Evolutionary conservation across 2,113 vertebrate genomes (phyloP), one percentile per base, ranked within the genome.

Genomic region (Corythornis vintsioides): DNA sequence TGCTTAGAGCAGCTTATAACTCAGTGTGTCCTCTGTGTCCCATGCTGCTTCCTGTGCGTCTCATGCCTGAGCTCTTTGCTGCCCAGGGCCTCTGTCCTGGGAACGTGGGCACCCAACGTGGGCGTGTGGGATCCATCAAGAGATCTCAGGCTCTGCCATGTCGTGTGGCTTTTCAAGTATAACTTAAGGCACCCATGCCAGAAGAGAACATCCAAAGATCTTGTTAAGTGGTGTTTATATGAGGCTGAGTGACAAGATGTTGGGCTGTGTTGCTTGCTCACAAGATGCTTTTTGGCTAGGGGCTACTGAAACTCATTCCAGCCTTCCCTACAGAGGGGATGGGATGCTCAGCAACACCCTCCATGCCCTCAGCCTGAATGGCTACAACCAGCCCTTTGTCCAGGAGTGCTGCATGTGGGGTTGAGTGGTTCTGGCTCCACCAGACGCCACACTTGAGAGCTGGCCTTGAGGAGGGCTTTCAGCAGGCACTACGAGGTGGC

Each of bases 401-500:
- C 52, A 3, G 60, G 59, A 88, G 88, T 60, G 87, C 86, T 89
- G 80, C 40, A 67, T 6, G 84, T 11, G 2, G 74, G 95, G 82
- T 92, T 93, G 96, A 98, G 98, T 96, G 98, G 47, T 95, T 96
- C 97, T 97, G 98, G 98, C 98, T 97, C 97, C 97, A 95, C 63
- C 94, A 90, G 97, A 92, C 45, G 60, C 88, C 92, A 63, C 95
- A 91, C 91, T 98, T 95, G 95, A 96, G 97, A 96, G 94, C 85
- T 95, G 89, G 66, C 95, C 94, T 90, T 89, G 95, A 97, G 97
- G 92, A 97, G 94, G 89, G 92, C 95, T 98, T 97, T 98, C 98
- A 98, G 86, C 98, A 96, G 94, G 79, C 97, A 93, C 94, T 81
- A 50, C 71, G 92, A 96, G 96, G 97, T 98, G 97, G 97, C 88